Percentiles rank a stretch among this genome's conserved stretches.
Conservation (phyloP, 2,113 vertebrate species). For the Elanoides forficatus region DNA sequence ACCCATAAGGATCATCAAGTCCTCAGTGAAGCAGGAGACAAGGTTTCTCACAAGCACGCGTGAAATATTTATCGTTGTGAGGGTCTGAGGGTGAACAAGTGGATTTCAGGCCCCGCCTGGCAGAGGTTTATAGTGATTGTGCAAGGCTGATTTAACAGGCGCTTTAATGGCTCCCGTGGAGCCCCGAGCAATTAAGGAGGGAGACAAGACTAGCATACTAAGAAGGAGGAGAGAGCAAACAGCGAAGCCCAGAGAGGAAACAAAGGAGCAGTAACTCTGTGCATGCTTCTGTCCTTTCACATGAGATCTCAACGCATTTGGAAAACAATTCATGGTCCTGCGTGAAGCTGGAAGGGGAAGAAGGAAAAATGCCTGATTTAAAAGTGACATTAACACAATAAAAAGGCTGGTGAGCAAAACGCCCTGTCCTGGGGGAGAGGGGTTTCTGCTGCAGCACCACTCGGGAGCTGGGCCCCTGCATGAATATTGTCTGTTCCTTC, state of each 20-base stretch:
- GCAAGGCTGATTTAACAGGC: not conserved
- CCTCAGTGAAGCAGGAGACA: not conserved
- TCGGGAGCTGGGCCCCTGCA: not conserved
- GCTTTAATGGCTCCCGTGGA: not conserved
- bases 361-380: rapidly evolving
- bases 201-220: not conserved
- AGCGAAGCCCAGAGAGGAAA: not conserved
- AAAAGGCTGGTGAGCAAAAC: not conserved
- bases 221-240: not conserved
- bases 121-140: rapidly evolving
- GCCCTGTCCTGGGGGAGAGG: not conserved
- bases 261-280: not conserved
- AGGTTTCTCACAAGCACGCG: rapidly evolving
- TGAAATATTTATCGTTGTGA: rapidly evolving
- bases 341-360: not conserved
- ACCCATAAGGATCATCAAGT: rapidly evolving
- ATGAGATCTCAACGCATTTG: rapidly evolving
- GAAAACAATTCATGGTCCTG: rapidly evolving
- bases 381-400: too few species aligned
- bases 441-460: not conserved
- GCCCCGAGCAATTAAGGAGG: not conserved
- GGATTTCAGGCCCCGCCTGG: not conserved
- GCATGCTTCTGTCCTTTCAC: not conserved
- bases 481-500: not conserved
- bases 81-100: not conserved